Evolutionary conservation across 2,888 invertebrate genomes (phyloP).

Genomic region (Atrina japonica): DNA sequence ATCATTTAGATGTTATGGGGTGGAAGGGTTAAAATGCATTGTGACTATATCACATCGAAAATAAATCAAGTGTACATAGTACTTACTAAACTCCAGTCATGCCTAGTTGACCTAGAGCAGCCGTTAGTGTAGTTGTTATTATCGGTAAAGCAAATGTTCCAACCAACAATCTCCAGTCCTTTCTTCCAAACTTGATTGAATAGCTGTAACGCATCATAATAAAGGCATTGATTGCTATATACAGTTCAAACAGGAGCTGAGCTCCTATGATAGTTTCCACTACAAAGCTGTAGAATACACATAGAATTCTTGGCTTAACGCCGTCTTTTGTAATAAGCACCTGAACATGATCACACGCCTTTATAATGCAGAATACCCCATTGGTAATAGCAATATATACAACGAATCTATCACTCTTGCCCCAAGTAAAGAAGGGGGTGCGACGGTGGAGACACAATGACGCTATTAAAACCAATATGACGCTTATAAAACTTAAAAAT

Average conservation of each 20-base stretch:
- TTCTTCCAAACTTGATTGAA: constrained; percentile 22
- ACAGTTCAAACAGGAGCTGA: constrained; percentile 17
- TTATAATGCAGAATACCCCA: constrained; percentile 23
- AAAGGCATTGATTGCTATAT: constrained; percentile 32
- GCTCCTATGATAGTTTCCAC: constrained; percentile 28
- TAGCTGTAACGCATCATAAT: constrained; percentile 22
- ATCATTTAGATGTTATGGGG: too few species aligned
- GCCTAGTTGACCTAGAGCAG: constrained; percentile 27
- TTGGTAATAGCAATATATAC: constrained; percentile 34
- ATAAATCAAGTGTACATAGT: too few species aligned
- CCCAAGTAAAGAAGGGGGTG: constrained; percentile 21
- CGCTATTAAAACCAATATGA: not conserved
- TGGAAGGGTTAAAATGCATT: too few species aligned
- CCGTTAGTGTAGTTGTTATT: constrained; percentile 9
- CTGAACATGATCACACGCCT: constrained; percentile 27
- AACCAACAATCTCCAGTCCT: constrained; percentile 19
- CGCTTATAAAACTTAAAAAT: constrained; percentile 19
- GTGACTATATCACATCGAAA: too few species aligned
- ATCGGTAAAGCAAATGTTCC: constrained; percentile 26
- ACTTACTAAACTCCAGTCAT: constrained; percentile 37
- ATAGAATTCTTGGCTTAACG: constrained; percentile 12
- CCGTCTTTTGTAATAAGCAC: constrained; percentile 14
- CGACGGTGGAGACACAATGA: constrained; percentile 10
- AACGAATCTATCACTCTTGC: constrained; percentile 30
- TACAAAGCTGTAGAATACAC: constrained; percentile 28